Percentiles rank a stretch among this genome's conserved stretches.
phyloP scores from a whole-genome alignment of 2,888 invertebrate genomes.

The Morinoia aosen region DNA sequence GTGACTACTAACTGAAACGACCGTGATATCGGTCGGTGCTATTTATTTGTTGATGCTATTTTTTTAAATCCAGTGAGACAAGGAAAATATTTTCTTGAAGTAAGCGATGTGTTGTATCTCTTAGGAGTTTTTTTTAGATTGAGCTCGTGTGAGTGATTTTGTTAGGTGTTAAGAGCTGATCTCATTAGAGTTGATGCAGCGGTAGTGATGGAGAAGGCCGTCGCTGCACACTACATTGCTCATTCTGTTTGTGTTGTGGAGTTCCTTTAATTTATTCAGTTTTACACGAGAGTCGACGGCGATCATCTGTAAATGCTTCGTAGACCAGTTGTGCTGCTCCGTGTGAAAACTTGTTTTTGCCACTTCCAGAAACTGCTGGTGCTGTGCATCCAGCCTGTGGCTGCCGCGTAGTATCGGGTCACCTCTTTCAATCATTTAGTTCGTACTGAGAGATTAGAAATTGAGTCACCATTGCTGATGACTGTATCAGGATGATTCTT shows the following conservation, averaged over 20 bases:
- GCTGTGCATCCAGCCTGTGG: conserved; percentile 10
- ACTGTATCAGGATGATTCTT: conserved; percentile 26
- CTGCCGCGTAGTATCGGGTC: background rate
- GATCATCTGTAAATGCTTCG: background rate
- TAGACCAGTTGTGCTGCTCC: background rate
- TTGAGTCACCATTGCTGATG: background rate
- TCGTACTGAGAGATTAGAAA: background rate
- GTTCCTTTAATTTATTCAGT: conserved; percentile 28
- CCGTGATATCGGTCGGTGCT: background rate
- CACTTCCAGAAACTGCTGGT: background rate
- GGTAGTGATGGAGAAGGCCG: background rate
- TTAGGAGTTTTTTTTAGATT: background rate
- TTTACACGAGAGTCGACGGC: background rate
- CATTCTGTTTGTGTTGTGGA: conserved; percentile 6
- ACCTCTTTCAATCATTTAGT: background rate
- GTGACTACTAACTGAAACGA: background rate
- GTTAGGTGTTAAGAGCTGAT: conserved; percentile 39
- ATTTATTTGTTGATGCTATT: conserved; percentile 6
- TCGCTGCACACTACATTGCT: background rate
- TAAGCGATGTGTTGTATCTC: background rate
- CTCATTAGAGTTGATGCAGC: conserved; percentile 28
- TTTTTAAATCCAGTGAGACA: background rate
- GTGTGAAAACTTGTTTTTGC: background rate
- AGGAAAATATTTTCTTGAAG: background rate
- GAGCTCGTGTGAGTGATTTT: background rate